Conservation (phyloP, 1,140 invertebrate genomes). For the Ceratoteleas bidentatus region DNA sequence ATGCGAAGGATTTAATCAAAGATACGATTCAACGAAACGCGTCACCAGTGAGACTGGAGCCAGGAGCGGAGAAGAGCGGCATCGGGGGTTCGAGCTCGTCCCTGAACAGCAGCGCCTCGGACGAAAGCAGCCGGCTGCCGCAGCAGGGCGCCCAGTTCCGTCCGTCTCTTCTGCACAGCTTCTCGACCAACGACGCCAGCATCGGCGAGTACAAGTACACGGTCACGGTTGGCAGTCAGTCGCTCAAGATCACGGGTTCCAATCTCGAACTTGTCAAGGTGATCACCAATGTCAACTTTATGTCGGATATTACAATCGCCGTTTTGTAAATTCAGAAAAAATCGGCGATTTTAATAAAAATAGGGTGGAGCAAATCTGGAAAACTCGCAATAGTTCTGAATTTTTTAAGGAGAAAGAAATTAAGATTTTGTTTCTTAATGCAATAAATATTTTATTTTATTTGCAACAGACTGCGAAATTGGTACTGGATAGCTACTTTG, state of each 20-base stretch:
- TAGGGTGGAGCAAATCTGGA: too few relatives aligned
- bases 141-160: slow-evolving; percentile 74
- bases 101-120: slow-evolving; percentile 87
- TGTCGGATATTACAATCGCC: too few relatives aligned
- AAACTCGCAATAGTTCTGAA: too few relatives aligned
- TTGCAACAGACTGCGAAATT: slow-evolving; percentile 88
- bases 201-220: slow-evolving; percentile 93
- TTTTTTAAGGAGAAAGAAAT: too few relatives aligned
- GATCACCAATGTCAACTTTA: background rate
- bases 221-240: slow-evolving; percentile 89
- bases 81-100: too few relatives aligned
- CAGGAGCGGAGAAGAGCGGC: too few relatives aligned
- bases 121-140: slow-evolving; percentile 83
- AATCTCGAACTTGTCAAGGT: slow-evolving; percentile 91
- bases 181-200: slow-evolving; percentile 90
- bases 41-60: too few relatives aligned
- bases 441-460: slow-evolving; percentile 21
- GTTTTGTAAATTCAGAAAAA: too few relatives aligned
- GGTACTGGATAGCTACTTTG: slow-evolving; percentile 92
- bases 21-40: too few relatives aligned
- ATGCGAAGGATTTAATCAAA: too few relatives aligned
- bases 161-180: slow-evolving; percentile 86
- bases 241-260: slow-evolving; percentile 91
- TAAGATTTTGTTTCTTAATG: too few relatives aligned
- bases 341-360: too few relatives aligned